Conservation (phyloP, 2,113 vertebrate species). For the Balaeniceps rex region DNA sequence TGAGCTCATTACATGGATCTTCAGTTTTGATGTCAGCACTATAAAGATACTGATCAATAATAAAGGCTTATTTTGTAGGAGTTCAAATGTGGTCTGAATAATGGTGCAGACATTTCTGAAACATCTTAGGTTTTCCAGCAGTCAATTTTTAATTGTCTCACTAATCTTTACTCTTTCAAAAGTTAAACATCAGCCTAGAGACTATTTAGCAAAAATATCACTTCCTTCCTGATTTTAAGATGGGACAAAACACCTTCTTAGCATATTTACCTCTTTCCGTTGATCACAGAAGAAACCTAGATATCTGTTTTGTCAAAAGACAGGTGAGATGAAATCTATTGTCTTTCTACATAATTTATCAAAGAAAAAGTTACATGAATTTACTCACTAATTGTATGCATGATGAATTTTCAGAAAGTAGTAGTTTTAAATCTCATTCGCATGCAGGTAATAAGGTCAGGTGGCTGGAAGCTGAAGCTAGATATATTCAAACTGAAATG, state of each 20-base stretch:
- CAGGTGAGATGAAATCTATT: not conserved
- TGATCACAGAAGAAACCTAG: not conserved
- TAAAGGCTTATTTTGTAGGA: not conserved
- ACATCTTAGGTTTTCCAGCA: not conserved
- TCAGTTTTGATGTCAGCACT: constrained; percentile 17
- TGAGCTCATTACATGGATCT: constrained; percentile 27
- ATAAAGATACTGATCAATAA: constrained; percentile 7
- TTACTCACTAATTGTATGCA: not conserved
- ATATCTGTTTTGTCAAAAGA: not conserved
- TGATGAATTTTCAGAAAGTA: not conserved
- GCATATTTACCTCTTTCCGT: not conserved
- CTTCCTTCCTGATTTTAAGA: not conserved
- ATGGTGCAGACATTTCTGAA: not conserved
- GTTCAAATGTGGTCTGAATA: not conserved
- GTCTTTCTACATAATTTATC: not conserved
- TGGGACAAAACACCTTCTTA: not conserved
- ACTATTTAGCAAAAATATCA: not conserved
- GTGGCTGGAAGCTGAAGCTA: not conserved
- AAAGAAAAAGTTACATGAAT: not conserved
- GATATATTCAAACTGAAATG: not conserved
- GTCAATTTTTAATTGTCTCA: not conserved
- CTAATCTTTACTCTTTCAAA: not conserved
- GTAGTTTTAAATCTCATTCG: not conserved
- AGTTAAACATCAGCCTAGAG: not conserved
- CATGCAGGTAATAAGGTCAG: not conserved